phyloP scores from a whole-genome alignment of 2,888 invertebrate species.

The Cerceris ruficornis region DNA sequence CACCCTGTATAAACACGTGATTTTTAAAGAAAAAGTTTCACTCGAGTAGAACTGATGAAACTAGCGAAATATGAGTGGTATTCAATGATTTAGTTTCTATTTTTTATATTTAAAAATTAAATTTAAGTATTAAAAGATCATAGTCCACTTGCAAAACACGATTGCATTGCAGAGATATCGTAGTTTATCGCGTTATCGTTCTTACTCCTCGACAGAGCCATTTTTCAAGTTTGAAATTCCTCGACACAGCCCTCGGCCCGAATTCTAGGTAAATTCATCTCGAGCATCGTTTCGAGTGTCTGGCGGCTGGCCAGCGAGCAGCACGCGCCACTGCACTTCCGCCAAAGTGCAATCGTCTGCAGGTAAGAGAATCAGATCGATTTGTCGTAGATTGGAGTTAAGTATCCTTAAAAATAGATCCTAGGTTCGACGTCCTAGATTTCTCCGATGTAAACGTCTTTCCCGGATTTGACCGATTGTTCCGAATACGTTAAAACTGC shows the following conservation, averaged over 20 bases:
- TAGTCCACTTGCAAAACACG: too few relatives aligned
- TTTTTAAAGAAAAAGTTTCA: too few relatives aligned
- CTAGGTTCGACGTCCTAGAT: not conserved
- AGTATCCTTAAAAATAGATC: slow-evolving; percentile 12
- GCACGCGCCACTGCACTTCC: slow-evolving; percentile 43
- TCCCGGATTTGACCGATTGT: not conserved
- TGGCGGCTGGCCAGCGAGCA: slow-evolving; percentile 46
- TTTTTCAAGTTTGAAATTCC: slow-evolving; percentile 20
- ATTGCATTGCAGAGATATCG: not conserved
- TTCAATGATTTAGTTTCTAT: too few relatives aligned
- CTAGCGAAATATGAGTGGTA: too few relatives aligned
- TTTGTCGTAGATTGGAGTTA: slow-evolving; percentile 12
- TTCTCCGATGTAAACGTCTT: not conserved
- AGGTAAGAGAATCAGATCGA: slow-evolving; percentile 23
- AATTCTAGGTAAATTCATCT: slow-evolving; percentile 37
- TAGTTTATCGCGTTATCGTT: not conserved
- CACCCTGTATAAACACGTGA: too few relatives aligned
- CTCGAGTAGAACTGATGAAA: too few relatives aligned
- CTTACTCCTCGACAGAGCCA: not conserved
- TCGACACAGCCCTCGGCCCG: not conserved
- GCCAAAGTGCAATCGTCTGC: slow-evolving; percentile 39
- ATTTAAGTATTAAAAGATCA: too few relatives aligned
- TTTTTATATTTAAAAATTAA: too few relatives aligned
- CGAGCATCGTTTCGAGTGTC: slow-evolving; percentile 21
- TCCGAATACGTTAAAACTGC: not conserved